Percentiles rank a stretch among this genome's conserved stretches.
Conservation (phyloP, 2,113 vertebrate genomes). For the Vidua chalybeata region DNA sequence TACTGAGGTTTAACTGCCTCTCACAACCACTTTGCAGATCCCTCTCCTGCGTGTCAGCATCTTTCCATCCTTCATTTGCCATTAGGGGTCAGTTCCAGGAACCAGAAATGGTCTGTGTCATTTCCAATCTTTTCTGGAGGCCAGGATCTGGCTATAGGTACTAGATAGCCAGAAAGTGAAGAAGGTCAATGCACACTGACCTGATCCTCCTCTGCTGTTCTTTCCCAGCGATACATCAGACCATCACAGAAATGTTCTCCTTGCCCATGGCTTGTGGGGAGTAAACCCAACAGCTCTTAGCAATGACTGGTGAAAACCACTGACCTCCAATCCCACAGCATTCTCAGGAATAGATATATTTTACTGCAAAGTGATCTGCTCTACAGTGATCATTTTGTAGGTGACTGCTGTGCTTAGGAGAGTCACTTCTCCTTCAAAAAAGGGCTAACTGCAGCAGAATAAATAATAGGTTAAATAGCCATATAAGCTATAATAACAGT, state of each 20-base stretch:
- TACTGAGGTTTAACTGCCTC: background rate
- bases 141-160: background rate
- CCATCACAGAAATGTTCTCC: background rate
- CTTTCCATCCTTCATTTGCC: background rate
- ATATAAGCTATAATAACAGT: background rate
- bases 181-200: background rate
- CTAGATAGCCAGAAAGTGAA: background rate
- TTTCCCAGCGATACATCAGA: background rate
- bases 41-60: background rate
- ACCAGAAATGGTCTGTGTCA: background rate
- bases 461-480: constrained; percentile 15
- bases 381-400: background rate
- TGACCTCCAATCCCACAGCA: background rate
- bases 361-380: background rate
- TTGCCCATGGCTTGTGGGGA: background rate
- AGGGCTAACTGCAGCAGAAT: background rate
- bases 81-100: background rate
- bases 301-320: background rate
- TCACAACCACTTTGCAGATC: background rate
- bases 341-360: background rate
- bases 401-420: background rate
- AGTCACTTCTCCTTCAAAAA: background rate
- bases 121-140: background rate
- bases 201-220: background rate
- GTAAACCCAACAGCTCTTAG: background rate